Evolutionary conservation across 2,113 vertebrate genomes (phyloP), one percentile per base, ranked within the genome.

Genomic region (Naja naja): DNA sequence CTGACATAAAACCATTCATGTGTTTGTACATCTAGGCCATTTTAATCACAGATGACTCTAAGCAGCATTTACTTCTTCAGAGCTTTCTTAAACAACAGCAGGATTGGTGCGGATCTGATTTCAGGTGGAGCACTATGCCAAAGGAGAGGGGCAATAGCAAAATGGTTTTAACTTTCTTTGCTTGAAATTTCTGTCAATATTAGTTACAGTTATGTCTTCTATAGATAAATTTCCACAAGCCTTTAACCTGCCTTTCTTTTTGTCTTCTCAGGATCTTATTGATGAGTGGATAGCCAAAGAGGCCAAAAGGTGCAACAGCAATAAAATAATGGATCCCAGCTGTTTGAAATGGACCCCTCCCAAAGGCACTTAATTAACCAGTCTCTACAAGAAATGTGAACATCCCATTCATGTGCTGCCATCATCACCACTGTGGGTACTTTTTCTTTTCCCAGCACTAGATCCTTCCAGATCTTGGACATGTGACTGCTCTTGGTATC

Each of bases 221-320:
- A 23, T 45, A 39, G 39, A 9, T 39, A 90, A 49, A 47, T 43
- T 90, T 60, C 2, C 45, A 25, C 54, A 90, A 10, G 5, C 45
- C 8, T 90, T 90, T 91, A 49, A 90, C 85, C 39, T 49, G 45
- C 0, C 45, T 1, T 88, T 18, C 5, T 91, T 87, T 1, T 91
- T 56, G 30, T 88, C 6, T 27, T 14, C 14, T 16, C 74, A 99
- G 99, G 99, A 99, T 96, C 97, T 99, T 95, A 99, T 99, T 12
- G 99, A 99, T 54, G 99, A 99, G 94, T 99, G 99, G 99, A 99
- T 99, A 95, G 98, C 99, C 94, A 99, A 99, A 98, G 99, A 99
- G 97, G 98, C 99, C 94, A 99, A 99, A 96, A 97, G 99, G 96
- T 99, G 99, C 94, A 99, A 98, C 95, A 99, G 98, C 97, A 99